Evolutionary conservation across 92 coral and sea anemone genomes (phyloP).

Genomic region (Blastomussa wellsi): DNA sequence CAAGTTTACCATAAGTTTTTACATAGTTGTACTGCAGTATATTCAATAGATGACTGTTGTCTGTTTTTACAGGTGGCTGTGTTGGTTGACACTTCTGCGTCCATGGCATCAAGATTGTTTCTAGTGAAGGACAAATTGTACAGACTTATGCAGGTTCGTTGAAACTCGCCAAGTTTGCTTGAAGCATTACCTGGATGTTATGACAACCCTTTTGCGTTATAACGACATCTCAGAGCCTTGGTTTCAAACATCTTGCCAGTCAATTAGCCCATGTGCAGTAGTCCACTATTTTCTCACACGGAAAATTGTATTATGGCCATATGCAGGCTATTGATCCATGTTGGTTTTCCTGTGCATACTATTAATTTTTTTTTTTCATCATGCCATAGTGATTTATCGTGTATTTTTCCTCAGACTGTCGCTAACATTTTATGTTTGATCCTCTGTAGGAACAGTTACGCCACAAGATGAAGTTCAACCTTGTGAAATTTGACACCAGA

Average conservation of each 20-base stretch:
- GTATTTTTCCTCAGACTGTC: neutral
- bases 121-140: conserved; percentile 96
- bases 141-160: conserved; percentile 93
- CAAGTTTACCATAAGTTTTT: neutral
- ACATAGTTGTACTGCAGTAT: neutral
- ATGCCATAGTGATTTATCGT: neutral
- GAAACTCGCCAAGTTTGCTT: neutral
- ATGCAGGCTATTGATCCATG: too few relatives aligned
- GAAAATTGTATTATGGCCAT: too few relatives aligned
- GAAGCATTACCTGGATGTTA: too few relatives aligned
- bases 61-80: conserved; percentile 64
- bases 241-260: too few relatives aligned
- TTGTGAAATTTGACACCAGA: conserved; percentile 87
- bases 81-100: conserved; percentile 96
- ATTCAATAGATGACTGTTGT: neutral
- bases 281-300: too few relatives aligned
- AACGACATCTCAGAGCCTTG: too few relatives aligned
- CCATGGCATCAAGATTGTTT: conserved; percentile 95
- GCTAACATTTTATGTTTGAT: neutral
- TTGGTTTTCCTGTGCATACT: neutral
- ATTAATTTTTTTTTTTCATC: neutral
- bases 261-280: too few relatives aligned
- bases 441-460: conserved; percentile 86
- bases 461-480: conserved; percentile 92
- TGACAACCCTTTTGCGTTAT: too few relatives aligned